Base-by-base conservation (phyloP, 2,797 vertebrate genomes). In the Arnoldichthys spilopterus region DNA sequence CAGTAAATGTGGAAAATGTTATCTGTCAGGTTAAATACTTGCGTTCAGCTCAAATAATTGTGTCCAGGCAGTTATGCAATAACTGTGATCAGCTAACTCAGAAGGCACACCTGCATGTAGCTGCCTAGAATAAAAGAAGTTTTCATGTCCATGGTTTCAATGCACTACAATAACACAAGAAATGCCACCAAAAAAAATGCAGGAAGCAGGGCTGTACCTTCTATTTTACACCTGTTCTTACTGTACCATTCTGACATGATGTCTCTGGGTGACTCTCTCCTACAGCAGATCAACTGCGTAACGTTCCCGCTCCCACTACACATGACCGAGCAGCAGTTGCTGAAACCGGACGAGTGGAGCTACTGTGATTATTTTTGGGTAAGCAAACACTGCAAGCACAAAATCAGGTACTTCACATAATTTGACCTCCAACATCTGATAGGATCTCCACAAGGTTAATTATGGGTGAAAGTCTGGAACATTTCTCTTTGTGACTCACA, bases 341-440 rank as follows among this genome's bases (percentile, higher is more conserved):
- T 99, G 85, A 99, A 99, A 80, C 97, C 97, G 3, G 91, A 91
- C 0, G 97, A 99, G 81, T 99, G 98, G 98, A 99, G 98, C 92
- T 99, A 99, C 93, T 99, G 98, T n/a, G 98, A 99, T 92, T 98
- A 96, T 90, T 99, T 99, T 88, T 99, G 98, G 98, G 98, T 99
- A 94, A 94, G 93, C 22, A 20, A 80, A 51, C 56, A 68, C 51
- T 37, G 79, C 61, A 63, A 54, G 59, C 56, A 49, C 64, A 32
- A 72, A 62, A 51, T 58, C 61, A 8, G 32, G 13, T 24, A 30
- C 16, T 64, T 18, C 16, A 30, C 12, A 22, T 69, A 74, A 66
- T 70, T 75, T 77, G 47, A 63, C 7, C 28, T 45, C n/a, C 4
- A 15, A 8, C 7, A 5, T 32, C 16, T 34, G 16, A 32, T 3